These are phyloP conservation scores for Busseola fusca DNA, from an alignment of 2,888 invertebrate species.

Conservation along the genomic window DNA sequence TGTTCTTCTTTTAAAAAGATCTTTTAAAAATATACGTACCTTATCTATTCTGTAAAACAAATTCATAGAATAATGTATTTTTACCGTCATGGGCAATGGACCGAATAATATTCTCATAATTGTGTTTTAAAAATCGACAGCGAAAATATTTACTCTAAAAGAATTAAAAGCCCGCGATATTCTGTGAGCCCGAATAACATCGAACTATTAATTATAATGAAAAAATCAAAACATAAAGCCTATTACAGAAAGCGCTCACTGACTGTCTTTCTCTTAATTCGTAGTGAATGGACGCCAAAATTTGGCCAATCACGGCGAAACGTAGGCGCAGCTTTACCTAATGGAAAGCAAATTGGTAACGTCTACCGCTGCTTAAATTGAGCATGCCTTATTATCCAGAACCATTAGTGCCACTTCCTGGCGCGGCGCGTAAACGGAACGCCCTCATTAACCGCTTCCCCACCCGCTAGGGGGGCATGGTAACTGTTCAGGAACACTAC, in stretches of 20 bases:
- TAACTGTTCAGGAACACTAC: constrained; percentile 57
- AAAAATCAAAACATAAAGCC: constrained; percentile 48
- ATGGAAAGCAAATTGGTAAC: constrained; percentile 65
- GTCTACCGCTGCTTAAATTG: constrained; percentile 62
- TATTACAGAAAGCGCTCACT: constrained; percentile 27
- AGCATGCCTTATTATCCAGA: constrained; percentile 69
- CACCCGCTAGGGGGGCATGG: constrained; percentile 30
- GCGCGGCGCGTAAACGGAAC: constrained; percentile 63
- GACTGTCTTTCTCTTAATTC: constrained; percentile 46
- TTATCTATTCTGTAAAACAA: not conserved
- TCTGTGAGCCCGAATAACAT: not conserved
- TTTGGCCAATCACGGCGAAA: constrained; percentile 60
- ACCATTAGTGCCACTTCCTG: constrained; percentile 71
- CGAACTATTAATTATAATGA: constrained; percentile 27
- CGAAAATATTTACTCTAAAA: constrained; percentile 3
- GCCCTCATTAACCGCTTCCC: constrained; percentile 71
- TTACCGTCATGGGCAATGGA: not conserved
- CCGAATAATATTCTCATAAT: not conserved
- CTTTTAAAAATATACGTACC: not conserved
- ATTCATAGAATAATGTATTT: not conserved
- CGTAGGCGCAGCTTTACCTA: constrained; percentile 58
- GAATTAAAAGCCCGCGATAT: not conserved
- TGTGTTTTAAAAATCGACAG: not conserved
- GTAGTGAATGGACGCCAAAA: constrained; percentile 58
- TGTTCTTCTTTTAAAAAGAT: no score